Conservation (phyloP, 2,113 vertebrate species). For the Carassius auratus region DNA sequence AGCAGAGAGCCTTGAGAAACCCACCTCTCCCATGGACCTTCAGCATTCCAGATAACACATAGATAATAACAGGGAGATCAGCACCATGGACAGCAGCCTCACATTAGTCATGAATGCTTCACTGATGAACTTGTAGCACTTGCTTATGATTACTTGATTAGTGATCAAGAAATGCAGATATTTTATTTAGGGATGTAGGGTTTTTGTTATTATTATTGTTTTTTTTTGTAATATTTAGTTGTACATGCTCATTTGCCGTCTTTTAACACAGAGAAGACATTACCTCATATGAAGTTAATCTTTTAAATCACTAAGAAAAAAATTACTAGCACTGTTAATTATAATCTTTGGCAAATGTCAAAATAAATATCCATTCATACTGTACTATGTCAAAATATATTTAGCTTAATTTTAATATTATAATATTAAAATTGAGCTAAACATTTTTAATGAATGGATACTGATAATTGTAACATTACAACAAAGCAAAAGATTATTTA, state of each 20-base stretch:
- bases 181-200: not conserved
- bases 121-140: not conserved
- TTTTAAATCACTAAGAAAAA: not conserved
- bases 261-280: not conserved
- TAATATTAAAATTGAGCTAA: too few relatives aligned
- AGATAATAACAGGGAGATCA: conserved; percentile 6
- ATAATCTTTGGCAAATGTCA: too few relatives aligned
- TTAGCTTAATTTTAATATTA: too few relatives aligned
- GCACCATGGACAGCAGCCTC: conserved; percentile 47
- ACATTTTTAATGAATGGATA: too few relatives aligned
- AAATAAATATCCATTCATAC: too few relatives aligned
- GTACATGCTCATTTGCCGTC: too few relatives aligned
- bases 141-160: not conserved
- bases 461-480: too few relatives aligned
- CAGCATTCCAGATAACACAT: not conserved
- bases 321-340: not conserved
- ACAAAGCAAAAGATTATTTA: too few relatives aligned
- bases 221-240: too few relatives aligned
- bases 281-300: too few relatives aligned
- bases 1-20: conserved; percentile 8
- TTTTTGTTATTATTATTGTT: too few relatives aligned
- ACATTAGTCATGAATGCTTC: not conserved
- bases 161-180: not conserved
- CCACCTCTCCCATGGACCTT: not conserved
- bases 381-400: too few relatives aligned